These are phyloP conservation scores for Tetrapedia diversipes DNA, from an alignment of 2,888 invertebrate genomes.

Conservation along the genomic window DNA sequence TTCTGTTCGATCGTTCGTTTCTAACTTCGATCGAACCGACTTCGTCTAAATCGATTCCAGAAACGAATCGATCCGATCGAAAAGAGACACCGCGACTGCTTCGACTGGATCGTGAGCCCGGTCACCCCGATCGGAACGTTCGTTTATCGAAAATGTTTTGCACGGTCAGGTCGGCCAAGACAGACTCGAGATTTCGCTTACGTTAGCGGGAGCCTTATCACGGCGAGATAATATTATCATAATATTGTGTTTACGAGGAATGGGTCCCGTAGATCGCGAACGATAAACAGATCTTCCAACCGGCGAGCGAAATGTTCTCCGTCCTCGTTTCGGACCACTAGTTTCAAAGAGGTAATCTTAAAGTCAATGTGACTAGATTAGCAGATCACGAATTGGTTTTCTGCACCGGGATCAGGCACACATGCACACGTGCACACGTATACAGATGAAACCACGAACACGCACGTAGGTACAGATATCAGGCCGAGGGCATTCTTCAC, in stretches of 20 bases:
- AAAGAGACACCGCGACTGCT: constrained; percentile 1
- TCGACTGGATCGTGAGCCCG: background rate
- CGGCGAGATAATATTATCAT: constrained; percentile 45
- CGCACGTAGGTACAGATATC: constrained; percentile 4
- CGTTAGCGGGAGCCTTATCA: constrained; percentile 28
- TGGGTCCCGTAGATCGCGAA: constrained; percentile 11
- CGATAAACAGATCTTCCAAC: constrained; percentile 22
- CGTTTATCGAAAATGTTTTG: constrained; percentile 33
- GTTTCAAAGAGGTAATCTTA: constrained; percentile 31
- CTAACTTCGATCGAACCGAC: constrained; percentile 11
- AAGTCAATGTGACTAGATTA: constrained; percentile 58
- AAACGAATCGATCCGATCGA: constrained; percentile 6
- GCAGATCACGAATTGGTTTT: constrained; percentile 54
- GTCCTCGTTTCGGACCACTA: constrained; percentile 33
- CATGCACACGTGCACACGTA: background rate
- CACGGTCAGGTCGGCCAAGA: background rate
- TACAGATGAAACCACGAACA: background rate
- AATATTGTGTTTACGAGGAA: constrained; percentile 32
- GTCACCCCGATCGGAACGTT: background rate
- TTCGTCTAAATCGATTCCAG: constrained; percentile 20
- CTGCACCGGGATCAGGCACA: constrained; percentile 4
- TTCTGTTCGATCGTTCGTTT: constrained; percentile 37
- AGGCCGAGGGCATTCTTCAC: constrained; percentile 25
- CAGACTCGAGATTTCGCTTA: constrained; percentile 30
- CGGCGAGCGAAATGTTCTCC: background rate